phyloP scores from a whole-genome alignment of 2,113 vertebrate genomes.

The Lophura nycthemera region DNA sequence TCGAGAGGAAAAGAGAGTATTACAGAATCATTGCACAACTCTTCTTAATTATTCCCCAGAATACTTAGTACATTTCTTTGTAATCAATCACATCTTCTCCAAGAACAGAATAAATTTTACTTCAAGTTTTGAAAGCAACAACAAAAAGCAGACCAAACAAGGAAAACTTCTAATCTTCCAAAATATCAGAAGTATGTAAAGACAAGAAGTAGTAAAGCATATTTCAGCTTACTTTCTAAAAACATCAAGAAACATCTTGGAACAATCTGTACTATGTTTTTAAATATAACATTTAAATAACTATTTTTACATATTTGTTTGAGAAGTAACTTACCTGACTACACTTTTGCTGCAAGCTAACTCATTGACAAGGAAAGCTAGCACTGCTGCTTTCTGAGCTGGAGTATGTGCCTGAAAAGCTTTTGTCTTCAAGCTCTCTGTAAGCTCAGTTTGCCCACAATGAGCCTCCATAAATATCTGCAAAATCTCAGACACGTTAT shows the following conservation, averaged over 20 bases:
- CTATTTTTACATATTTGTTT: background rate
- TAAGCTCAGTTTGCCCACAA: slow-evolving; percentile 86
- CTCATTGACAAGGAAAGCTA: slow-evolving; percentile 93
- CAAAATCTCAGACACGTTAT: slow-evolving; percentile 95
- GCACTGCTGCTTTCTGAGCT: slow-evolving; percentile 88
- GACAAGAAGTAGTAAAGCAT: background rate
- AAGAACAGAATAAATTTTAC: background rate
- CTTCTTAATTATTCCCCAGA: background rate
- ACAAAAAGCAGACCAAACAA: background rate
- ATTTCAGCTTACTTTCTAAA: background rate
- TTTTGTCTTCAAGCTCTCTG: slow-evolving; percentile 91
- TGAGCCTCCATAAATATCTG: slow-evolving; percentile 94
- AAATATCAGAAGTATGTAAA: background rate
- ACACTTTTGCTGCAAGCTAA: slow-evolving; percentile 94
- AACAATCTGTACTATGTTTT: background rate
- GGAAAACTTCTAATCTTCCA: background rate
- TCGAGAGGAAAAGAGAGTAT: background rate
- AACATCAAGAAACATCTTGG: background rate
- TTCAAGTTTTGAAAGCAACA: background rate
- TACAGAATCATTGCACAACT: background rate
- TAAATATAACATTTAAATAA: background rate
- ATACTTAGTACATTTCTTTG: background rate
- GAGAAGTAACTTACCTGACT: slow-evolving; percentile 82
- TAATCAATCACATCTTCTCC: background rate
- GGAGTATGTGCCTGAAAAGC: slow-evolving; percentile 93